A percentile compares a stretch with the other conserved stretches of the same genome.
These are phyloP conservation scores for Macropis europaea DNA, from an alignment of 2,888 invertebrate genomes.

Conservation along the genomic window DNA sequence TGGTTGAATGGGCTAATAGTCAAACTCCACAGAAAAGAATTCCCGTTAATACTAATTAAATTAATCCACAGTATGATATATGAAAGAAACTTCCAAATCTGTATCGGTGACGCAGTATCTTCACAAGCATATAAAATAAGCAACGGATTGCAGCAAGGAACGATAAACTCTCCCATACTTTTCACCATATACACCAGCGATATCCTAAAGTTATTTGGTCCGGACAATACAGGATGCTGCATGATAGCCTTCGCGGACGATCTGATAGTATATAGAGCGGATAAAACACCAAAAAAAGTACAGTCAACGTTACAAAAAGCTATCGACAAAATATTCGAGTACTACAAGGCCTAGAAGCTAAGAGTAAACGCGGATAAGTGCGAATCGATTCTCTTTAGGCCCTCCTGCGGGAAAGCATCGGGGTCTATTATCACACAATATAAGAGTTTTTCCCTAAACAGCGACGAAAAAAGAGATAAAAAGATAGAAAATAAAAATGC, in stretches of 20 bases:
- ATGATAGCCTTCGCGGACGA: constrained; percentile 36
- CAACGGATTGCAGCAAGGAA: constrained; percentile 49
- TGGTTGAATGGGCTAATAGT: constrained; percentile 23
- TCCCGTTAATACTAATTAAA: too few species aligned
- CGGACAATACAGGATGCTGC: not conserved
- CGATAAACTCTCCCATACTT: constrained; percentile 21
- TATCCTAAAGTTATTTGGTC: not conserved
- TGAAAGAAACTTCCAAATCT: constrained; percentile 11
- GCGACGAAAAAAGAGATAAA: too few species aligned
- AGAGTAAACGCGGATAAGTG: constrained; percentile 40
- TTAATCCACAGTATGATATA: constrained; percentile 20
- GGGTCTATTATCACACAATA: too few species aligned
- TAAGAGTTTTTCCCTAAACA: too few species aligned
- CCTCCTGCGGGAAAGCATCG: too few species aligned
- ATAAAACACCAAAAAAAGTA: not conserved
- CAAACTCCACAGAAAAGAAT: constrained; percentile 14
- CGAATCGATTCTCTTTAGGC: constrained; percentile 48
- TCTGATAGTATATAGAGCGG: constrained; percentile 1
- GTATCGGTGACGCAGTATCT: not conserved
- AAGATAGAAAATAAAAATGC: too few species aligned
- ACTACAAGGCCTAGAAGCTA: constrained; percentile 39
- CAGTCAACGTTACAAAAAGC: not conserved
- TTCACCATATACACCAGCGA: constrained; percentile 9
- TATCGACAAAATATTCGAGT: not conserved
- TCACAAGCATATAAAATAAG: not conserved